Evolutionary conservation across 2,797 vertebrate species (phyloP).

Genomic region (Sebastes umbrosus): DNA sequence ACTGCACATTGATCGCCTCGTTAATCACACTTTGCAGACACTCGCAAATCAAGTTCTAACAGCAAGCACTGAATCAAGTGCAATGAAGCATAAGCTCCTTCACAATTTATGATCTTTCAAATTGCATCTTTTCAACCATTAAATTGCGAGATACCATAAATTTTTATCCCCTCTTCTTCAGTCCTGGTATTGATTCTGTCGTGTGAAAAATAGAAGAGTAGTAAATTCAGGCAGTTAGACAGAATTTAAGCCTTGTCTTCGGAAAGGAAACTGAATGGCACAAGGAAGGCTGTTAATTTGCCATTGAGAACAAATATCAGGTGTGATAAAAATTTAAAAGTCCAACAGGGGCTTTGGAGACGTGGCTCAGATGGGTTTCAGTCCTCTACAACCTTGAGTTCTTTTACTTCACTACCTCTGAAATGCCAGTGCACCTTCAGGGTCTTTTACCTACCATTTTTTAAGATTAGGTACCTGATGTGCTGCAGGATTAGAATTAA

Average conservation of each 20-base stretch:
- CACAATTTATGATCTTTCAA: slow-evolving; percentile 99
- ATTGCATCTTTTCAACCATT: slow-evolving; percentile 99
- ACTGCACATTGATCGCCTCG: slow-evolving; percentile 98
- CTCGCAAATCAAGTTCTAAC: slow-evolving; percentile 99
- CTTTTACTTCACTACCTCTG: slow-evolving; percentile 65
- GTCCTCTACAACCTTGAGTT: slow-evolving; percentile 94
- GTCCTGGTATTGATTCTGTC: slow-evolving; percentile 99
- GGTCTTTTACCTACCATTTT: slow-evolving; percentile 68
- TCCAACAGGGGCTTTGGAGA: slow-evolving; percentile 92
- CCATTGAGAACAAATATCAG: slow-evolving; percentile 99
- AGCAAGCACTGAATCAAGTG: slow-evolving; percentile 99
- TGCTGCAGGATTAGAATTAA: slow-evolving; percentile 68
- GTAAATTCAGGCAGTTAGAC: slow-evolving; percentile 98
- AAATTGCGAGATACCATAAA: slow-evolving; percentile 99
- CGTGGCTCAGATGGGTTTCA: slow-evolving; percentile 80
- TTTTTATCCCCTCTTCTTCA: slow-evolving; percentile 99
- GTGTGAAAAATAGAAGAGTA: slow-evolving; percentile 98
- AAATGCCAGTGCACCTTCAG: slow-evolving; percentile 71
- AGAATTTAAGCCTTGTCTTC: slow-evolving; percentile 97
- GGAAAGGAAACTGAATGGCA: slow-evolving; percentile 95
- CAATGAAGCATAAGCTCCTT: slow-evolving; percentile 99
- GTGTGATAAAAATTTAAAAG: slow-evolving; percentile 96
- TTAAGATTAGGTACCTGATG: slow-evolving; percentile 73
- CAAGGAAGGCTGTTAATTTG: slow-evolving; percentile 96
- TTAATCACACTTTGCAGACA: slow-evolving; percentile 99